phyloP scores from a whole-genome alignment of 1,140 invertebrate genomes.

The Sogatella furcifera region DNA sequence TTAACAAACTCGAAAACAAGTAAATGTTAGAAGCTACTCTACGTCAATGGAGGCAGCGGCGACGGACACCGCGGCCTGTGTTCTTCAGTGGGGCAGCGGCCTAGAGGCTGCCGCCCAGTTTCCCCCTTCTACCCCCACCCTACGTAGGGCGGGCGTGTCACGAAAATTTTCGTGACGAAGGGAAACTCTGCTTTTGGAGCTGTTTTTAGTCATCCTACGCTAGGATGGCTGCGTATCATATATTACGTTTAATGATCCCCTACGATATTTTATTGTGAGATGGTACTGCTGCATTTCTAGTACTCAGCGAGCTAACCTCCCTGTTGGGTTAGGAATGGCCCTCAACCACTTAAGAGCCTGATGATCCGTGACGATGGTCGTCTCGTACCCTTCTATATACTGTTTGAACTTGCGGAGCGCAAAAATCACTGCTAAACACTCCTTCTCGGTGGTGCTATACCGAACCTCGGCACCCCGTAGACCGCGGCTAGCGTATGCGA shows the following conservation, averaged over 20 bases:
- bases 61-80: too few relatives aligned
- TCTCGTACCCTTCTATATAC: conserved; percentile 27
- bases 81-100: too few relatives aligned
- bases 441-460: conserved; percentile 34
- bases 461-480: conserved; percentile 31
- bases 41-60: too few relatives aligned
- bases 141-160: too few relatives aligned
- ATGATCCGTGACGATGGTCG: conserved; percentile 34
- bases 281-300: conserved; percentile 28
- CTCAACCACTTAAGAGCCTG: conserved; percentile 36
- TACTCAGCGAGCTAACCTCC: conserved; percentile 29
- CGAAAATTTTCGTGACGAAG: too few relatives aligned
- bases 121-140: too few relatives aligned
- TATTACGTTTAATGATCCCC: conserved; percentile 19
- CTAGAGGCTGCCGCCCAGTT: too few relatives aligned
- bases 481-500: conserved; percentile 34
- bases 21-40: too few relatives aligned
- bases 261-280: conserved; percentile 17
- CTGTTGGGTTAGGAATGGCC: conserved; percentile 31
- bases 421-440: conserved; percentile 33
- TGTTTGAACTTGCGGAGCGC: conserved; percentile 30
- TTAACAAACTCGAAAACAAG: too few relatives aligned
- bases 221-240: too few relatives aligned
- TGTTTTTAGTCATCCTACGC: too few relatives aligned
- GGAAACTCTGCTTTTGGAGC: too few relatives aligned